A percentile compares a stretch with the other conserved stretches of the same genome.
Conservation (phyloP, 2,888 invertebrate genomes). For the Troglohyphantes excavatus region DNA sequence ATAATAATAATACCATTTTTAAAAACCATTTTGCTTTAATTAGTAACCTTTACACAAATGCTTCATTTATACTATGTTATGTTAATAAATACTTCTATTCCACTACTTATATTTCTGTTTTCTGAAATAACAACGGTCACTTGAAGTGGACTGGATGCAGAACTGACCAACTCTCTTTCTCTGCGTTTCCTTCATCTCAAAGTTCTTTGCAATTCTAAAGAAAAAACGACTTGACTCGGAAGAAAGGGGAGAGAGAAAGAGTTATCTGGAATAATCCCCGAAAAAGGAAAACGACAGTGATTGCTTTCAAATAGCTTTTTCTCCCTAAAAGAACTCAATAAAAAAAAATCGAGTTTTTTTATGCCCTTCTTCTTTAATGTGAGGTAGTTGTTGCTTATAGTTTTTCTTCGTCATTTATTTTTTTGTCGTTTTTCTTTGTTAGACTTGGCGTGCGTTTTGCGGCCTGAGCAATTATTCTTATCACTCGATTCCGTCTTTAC, state of each 20-base stretch:
- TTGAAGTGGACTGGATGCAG: no score
- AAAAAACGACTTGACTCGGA: constrained; percentile 15
- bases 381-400: constrained; percentile 1
- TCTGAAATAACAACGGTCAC: no score
- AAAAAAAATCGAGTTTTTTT: constrained; percentile 16
- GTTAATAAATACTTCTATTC: no score
- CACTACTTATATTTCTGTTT: no score
- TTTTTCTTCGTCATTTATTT: not conserved
- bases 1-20: no score
- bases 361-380: not conserved
- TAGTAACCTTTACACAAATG: no score
- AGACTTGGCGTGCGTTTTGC: constrained; percentile 11
- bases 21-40: no score
- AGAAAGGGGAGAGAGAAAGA: constrained; percentile 41
- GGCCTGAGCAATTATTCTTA: constrained; percentile 46
- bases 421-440: not conserved
- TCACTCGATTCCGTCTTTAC: constrained; percentile 21
- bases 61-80: no score
- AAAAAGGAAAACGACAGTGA: constrained; percentile 65
- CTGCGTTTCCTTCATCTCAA: constrained; percentile 16
- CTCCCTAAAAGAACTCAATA: constrained; percentile 44
- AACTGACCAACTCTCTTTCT: constrained; percentile 22
- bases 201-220: constrained; percentile 45
- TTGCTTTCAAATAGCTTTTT: constrained; percentile 66
- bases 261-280: constrained; percentile 57